Conservation (phyloP, 2,113 vertebrate genomes). For the Neofelis nebulosa region DNA sequence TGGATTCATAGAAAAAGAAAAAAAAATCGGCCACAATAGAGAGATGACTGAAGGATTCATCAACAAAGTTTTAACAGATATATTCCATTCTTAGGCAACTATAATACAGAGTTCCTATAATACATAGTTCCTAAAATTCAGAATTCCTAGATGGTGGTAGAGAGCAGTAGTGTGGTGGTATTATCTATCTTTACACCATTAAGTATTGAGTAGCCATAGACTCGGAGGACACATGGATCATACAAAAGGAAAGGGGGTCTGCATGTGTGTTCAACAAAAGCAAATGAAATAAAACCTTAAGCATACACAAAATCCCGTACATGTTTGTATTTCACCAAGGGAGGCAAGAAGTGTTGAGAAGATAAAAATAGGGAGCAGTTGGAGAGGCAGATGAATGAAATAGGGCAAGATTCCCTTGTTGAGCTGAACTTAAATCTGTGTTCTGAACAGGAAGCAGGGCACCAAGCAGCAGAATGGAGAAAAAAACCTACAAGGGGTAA, state of each 20-base stretch:
- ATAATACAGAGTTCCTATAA: background rate
- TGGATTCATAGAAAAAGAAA: background rate
- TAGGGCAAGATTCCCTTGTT: background rate
- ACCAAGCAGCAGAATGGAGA: background rate
- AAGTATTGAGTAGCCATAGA: background rate
- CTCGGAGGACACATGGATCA: background rate
- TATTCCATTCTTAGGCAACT: background rate
- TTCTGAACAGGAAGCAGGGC: background rate
- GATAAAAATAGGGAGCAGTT: background rate
- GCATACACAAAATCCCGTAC: background rate
- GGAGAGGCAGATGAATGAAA: background rate
- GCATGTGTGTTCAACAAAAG: background rate
- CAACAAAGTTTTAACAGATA: background rate
- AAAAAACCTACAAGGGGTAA: background rate
- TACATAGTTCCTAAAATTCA: background rate
- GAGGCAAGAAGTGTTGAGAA: background rate
- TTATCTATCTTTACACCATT: background rate
- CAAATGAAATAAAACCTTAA: background rate
- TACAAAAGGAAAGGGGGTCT: background rate
- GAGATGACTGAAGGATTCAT: background rate
- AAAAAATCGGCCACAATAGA: background rate
- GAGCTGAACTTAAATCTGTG: background rate
- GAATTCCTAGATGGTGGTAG: background rate
- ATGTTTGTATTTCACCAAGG: background rate
- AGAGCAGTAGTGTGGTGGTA: background rate